Evolutionary conservation across 2,113 vertebrate genomes (phyloP), one percentile per base, ranked within the genome.

Genomic region (Camelus dromedarius): DNA sequence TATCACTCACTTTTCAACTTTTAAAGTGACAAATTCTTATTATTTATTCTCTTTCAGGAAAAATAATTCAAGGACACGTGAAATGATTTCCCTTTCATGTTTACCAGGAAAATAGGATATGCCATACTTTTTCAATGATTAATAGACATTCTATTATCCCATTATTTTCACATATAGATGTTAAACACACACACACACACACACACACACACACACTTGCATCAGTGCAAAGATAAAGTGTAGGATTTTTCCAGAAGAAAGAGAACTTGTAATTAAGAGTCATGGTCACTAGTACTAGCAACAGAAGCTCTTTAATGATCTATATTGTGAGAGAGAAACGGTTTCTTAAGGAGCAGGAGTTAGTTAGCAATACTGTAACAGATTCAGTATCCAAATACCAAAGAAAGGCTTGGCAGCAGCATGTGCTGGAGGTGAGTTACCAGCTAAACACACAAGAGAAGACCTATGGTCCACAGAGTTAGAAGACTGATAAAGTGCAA

Each of bases 401-500:
- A 72, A 84, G 32, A 58, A 81, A 84, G 15, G 26, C n/a, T 87
- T 52, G 83, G 48, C 30, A 58, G 35, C 24, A 86, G 66, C 38
- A 30, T 6, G 42, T 32, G 22, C 60, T 50, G 2, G 19, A 28
- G 14, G 8, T 56, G 38, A 81, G 35, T 83, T 46, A 35, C 46
- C 50, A 64, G 50, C 50, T 64, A 56, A 81, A 95, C 82, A 95
- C 35, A 88, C 32, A 95, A 54, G 77, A 93, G 72, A 81, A 84
- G 82, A 96, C 89, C 93, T 84, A 95, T 28, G 62, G 50, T 35
- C 28, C 30, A 87, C 85, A 62, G 32, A 30, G 48, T 28, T 30
- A 16, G 67, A 80, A 87, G 32, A 66, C 52, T 7, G 35, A 56
- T 28, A 20, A 64, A 18, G 9, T 24, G 91, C 92, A 60, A 54